Base-by-base conservation (phyloP, 2,113 vertebrate genomes). In the Rhagologus leucostigma region DNA sequence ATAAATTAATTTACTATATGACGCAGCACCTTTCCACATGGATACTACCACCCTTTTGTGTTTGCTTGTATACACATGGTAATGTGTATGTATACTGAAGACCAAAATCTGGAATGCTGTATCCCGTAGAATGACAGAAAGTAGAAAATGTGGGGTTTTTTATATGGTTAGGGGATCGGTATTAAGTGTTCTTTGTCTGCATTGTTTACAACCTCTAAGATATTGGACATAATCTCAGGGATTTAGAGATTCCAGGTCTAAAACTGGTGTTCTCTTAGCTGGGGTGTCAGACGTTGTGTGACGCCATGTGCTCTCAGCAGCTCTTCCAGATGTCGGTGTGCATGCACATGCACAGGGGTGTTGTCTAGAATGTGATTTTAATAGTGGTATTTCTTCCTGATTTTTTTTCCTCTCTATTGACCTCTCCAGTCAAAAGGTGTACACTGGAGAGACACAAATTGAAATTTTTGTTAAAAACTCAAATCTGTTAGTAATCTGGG, bases 401-500 rank as follows among this genome's bases (percentile, higher is more conserved):
- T 5, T 30, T 35, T 79, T 81, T 85, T 60, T 10, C 42, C 11
- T 90, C n/a, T 29, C 18, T 24, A 13, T 10, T 94, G 68, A 88
- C 42, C 44, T 84, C 19, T 83, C 64, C 47, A 83, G 63, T 87
- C 41, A 74, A 86, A 65, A 88, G 30, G 17, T 77, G 13, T 44
- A 23, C 19, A 7, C 19, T 57, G 30, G 62, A 71, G 62, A 78
- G 56, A 69, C 22, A 69, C 35, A 82, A 87, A 60, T 56, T 20
- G 53, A 84, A 46, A 53, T 46, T 79, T 83, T 91, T 70, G 49
- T 29, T 56, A 32, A 70, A 76, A 49, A 6, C 11, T 33, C 37
- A 71, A 83, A 77, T 93, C 87, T 90, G 90, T 83, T 91, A 71
- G 79, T 60, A 92, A 86, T 90, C 71, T 84, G 49, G 7, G 46